Evolutionary conservation across 2,888 invertebrate genomes (phyloP), one percentile per base, ranked within the genome.

Genomic region (Volucella inanis): DNA sequence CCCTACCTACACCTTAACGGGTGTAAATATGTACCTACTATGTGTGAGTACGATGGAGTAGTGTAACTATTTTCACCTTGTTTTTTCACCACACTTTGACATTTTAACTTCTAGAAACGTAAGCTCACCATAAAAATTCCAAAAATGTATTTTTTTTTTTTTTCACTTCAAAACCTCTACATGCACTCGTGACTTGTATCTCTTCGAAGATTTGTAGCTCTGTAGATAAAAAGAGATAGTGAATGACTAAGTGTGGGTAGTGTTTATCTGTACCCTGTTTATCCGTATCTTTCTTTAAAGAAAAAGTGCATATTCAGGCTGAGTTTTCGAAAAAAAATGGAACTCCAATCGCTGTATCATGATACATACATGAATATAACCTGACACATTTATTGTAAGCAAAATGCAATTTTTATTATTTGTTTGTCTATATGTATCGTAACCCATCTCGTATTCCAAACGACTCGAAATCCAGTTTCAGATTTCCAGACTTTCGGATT

Each of bases 381-480:
- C n/a, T 31, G 31, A 31, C 12, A 22, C n/a, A 59, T 45, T 18
- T 47, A 11, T 47, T 45, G 47, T 0, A 31, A n/a, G 10, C 11
- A n/a, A 43, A 59, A 43, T 61, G 9, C 12, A 45, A 12, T 45
- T 10, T 8, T 3, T 31, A 15, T 8, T 8, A 54, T 11, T n/a
- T 11, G 8, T 38, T 68, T 47, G 38, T 57, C 18, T 38, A 15
- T 45, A 64, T 67, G 62, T 61, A 54, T 31, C 59, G 54, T 68
- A 15, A 65, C 49, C 52, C 47, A 61, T 39, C 57, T 50, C 54
- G 22, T 78, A 41, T 78, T 71, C 71, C 71, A 64, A 65, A 82
- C 61, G 31, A 31, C 31, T 31, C 72, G 49, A 77, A 82, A 82
- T 83, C 78, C 82, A 83, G 82, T 83, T 82, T 82, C 39, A n/a